Evolutionary conservation across 64 coral and sea anemone genomes (phyloP).

Genomic region (Orbicella faveolata): DNA sequence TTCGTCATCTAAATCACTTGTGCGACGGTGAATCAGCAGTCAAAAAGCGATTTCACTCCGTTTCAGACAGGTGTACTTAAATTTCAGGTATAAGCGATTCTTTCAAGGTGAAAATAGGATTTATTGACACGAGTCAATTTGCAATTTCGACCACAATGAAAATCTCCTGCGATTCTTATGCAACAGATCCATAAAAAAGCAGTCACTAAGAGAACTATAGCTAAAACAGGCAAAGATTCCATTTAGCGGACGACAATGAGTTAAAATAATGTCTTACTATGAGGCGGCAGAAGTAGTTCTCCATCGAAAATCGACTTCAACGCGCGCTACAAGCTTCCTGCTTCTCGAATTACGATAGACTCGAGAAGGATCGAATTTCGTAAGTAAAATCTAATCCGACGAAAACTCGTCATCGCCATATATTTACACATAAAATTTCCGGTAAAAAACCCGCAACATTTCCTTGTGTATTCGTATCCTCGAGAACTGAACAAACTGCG

Average conservation of each 20-base stretch:
- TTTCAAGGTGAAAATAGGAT: neutral
- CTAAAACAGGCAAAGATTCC: too few species aligned
- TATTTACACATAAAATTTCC: slow-evolving; percentile 31
- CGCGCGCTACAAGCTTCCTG: too few species aligned
- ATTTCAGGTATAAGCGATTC: neutral
- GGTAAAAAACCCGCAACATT: slow-evolving; percentile 15
- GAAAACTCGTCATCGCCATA: neutral
- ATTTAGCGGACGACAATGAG: too few species aligned
- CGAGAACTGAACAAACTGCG: neutral
- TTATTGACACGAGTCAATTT: slow-evolving; percentile 14
- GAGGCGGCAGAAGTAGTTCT: too few species aligned
- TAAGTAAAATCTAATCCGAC: neutral
- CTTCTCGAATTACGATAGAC: too few species aligned
- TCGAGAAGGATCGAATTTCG: neutral
- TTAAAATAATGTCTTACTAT: too few species aligned
- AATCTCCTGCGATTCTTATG: neutral
- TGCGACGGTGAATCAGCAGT: neutral
- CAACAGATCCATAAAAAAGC: neutral
- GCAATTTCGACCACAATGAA: neutral
- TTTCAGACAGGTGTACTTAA: neutral
- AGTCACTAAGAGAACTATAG: too few species aligned
- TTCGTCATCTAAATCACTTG: too few species aligned
- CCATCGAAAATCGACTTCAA: too few species aligned
- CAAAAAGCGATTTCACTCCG: neutral
- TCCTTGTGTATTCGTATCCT: neutral